Percentiles rank a stretch among this genome's conserved stretches.
phyloP scores from a whole-genome alignment of 2,113 vertebrate species.

The Carollia perspicillata region DNA sequence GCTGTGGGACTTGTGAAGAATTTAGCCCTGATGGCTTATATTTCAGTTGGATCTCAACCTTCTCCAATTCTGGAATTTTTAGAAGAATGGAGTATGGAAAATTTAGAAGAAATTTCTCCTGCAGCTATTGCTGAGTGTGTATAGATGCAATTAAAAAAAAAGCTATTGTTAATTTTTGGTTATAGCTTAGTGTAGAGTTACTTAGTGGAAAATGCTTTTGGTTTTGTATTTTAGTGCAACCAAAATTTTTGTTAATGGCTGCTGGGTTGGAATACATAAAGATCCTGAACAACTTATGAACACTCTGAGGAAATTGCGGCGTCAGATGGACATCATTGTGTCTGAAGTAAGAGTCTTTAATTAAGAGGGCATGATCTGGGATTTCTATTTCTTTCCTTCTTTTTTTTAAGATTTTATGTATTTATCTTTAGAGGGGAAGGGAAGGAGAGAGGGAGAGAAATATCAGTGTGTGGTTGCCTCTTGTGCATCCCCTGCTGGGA shows the following conservation, averaged over 20 bases:
- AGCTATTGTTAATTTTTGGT: not conserved
- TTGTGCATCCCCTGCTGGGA: no score
- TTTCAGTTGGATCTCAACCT: constrained; percentile 98
- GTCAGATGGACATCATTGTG: constrained; percentile 99
- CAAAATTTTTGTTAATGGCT: constrained; percentile 99
- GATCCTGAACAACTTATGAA: constrained; percentile 99
- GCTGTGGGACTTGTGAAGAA: constrained; percentile 99
- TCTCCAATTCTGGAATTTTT: constrained; percentile 99
- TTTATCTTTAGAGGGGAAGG: no score
- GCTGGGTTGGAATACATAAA: constrained; percentile 99
- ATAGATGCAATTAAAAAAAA: not conserved
- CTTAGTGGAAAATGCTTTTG: not conserved
- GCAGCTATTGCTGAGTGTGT: constrained; percentile 98
- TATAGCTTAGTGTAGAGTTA: constrained; percentile 1
- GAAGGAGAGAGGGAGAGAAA: no score
- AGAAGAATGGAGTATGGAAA: constrained; percentile 99
- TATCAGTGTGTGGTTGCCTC: no score
- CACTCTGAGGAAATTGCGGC: constrained; percentile 93
- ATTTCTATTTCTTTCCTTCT: no score
- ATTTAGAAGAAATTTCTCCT: constrained; percentile 98
- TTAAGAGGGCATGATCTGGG: not conserved
- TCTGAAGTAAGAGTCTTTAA: constrained; percentile 88
- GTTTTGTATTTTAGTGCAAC: constrained; percentile 86
- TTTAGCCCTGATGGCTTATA: constrained; percentile 98
- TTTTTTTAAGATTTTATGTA: no score